phyloP scores from a whole-genome alignment of 2,888 invertebrate genomes.

The Eupeodes latifasciatus region DNA sequence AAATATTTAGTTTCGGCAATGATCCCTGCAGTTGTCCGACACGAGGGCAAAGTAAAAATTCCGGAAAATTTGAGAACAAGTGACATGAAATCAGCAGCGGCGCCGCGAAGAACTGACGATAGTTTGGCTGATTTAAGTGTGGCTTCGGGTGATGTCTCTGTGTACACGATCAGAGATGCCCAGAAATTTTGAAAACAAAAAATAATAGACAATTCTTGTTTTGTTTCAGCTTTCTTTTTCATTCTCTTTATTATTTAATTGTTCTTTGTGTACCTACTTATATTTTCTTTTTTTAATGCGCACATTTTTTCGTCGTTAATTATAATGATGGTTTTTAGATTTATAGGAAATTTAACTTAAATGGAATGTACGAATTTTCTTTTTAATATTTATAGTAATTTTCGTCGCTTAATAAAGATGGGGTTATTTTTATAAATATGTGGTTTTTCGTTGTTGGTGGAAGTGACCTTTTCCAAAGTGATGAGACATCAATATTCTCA shows the following conservation, averaged over 20 bases:
- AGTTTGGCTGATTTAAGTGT: constrained; percentile 83
- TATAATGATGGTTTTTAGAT: not conserved
- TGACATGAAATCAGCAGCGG: constrained; percentile 49
- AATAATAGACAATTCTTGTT: not conserved
- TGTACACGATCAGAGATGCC: constrained; percentile 84
- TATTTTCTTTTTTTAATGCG: not conserved
- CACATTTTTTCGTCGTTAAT: not conserved
- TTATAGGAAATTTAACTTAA: constrained; percentile 11
- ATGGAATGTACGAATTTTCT: not conserved
- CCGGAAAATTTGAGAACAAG: constrained; percentile 47
- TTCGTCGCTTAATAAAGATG: not conserved
- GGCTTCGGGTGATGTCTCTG: constrained; percentile 83
- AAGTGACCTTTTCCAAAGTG: too few species aligned
- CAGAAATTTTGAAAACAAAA: constrained; percentile 80
- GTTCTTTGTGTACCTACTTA: constrained; percentile 1
- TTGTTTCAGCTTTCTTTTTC: not conserved
- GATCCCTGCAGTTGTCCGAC: constrained; percentile 82
- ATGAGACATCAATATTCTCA: too few species aligned
- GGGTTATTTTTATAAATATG: not conserved
- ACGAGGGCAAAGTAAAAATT: constrained; percentile 83
- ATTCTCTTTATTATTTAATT: not conserved
- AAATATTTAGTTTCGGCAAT: constrained; percentile 81
- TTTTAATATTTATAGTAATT: not conserved
- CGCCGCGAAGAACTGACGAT: constrained; percentile 77
- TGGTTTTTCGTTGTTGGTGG: too few species aligned